Evolutionary conservation across 2,888 invertebrate species (phyloP), one percentile per base, ranked within the genome.

Genomic region (Chloroclysta siterata): DNA sequence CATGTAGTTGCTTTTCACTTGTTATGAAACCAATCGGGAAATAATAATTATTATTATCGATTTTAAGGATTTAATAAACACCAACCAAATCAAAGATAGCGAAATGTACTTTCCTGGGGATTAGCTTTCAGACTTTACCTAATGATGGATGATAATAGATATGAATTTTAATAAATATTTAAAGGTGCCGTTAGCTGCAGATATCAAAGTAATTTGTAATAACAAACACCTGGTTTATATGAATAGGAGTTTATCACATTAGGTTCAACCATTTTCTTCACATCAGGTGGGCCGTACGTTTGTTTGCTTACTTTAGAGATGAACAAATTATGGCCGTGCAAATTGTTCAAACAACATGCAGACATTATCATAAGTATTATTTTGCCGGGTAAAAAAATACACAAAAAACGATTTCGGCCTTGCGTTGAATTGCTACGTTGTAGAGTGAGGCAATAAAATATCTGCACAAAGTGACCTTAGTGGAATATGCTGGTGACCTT

Each of bases 381-480:
- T 81, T 78, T 75, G 77, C 72, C 66, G 70, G 67, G 72, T 76
- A 75, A 81, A 83, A n/a, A 85, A 82, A 83, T 78, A 83, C 76
- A 81, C 78, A 83, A 84, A 61, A 86, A 83, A 82, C 83, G 82
- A 83, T 86, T 84, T 80, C 76, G 85, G 85, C 90, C 90, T 91
- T 89, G 90, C 81, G 79, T 86, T 82, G 85, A 83, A 89, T 87
- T 84, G 84, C 84, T 83, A 74, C 80, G 85, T 83, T 82, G 83
- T 83, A 82, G 76, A 81, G 83, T 89, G 89, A 84, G 80, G 88
- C 87, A 88, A 88, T 88, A 83, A 87, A 85, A 88, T 87, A 84
- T 83, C 84, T 84, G 84, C 82, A 86, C 82, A 83, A 85, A 82
- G 73, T 85, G 90, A 89, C 90, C 90, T 91, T 88, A 89, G 83